phyloP scores from a whole-genome alignment of 2,797 vertebrate species.

The Melanotaenia nigrans region DNA sequence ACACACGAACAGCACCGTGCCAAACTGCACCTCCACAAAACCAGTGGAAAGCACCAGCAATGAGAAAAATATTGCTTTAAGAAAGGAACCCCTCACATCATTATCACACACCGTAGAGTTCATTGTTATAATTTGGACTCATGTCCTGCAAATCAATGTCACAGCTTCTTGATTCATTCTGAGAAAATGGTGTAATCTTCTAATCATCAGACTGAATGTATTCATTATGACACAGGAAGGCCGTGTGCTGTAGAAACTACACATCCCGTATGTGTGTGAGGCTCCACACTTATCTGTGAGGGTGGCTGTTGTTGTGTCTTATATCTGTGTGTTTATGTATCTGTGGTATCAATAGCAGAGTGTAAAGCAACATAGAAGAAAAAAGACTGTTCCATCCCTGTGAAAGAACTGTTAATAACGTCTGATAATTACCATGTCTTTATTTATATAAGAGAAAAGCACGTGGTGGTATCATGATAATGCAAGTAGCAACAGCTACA shows the following conservation, averaged over 20 bases:
- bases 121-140: too few relatives aligned
- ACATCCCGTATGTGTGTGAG: too few relatives aligned
- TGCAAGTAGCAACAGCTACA: not conserved
- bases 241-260: too few relatives aligned
- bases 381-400: not conserved
- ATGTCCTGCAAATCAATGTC: not conserved
- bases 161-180: not conserved
- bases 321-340: not conserved
- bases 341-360: not conserved
- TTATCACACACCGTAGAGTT: too few relatives aligned
- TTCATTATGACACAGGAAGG: not conserved
- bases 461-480: not conserved
- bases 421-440: not conserved
- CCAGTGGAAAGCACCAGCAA: too few relatives aligned
- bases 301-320: not conserved
- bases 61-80: too few relatives aligned
- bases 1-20: too few relatives aligned
- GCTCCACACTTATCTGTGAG: not conserved
- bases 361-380: not conserved
- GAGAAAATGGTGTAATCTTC: not conserved
- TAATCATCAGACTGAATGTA: not conserved
- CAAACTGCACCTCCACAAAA: too few relatives aligned
- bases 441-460: not conserved
- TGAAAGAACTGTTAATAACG: not conserved
- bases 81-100: too few relatives aligned